Conservation (phyloP, 1,140 invertebrate genomes). For the Lanistes nyassanus region DNA sequence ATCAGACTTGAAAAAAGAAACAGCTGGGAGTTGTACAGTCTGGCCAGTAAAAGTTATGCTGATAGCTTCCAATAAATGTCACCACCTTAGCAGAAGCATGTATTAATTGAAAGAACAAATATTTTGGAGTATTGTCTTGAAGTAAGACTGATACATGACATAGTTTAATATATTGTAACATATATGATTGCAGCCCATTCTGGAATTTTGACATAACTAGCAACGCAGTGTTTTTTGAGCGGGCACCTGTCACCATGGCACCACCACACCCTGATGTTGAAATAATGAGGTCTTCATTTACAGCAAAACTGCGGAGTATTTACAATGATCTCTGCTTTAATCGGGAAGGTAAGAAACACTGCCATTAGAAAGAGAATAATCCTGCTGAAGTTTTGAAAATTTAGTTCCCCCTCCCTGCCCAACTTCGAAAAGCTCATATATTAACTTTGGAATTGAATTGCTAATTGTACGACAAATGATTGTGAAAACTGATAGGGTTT, state of each 20-base stretch:
- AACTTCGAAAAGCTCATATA: background rate
- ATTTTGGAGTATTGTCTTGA: background rate
- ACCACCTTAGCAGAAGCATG: background rate
- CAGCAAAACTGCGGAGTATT: constrained; percentile 85
- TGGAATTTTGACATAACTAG: constrained; percentile 95
- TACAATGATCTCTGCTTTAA: constrained; percentile 95
- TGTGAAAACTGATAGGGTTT: background rate
- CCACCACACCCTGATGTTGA: constrained; percentile 95
- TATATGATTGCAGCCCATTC: constrained; percentile 76
- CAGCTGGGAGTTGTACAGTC: background rate
- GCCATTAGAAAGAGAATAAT: too few species aligned
- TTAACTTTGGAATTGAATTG: background rate
- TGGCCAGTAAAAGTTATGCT: background rate
- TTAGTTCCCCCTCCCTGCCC: background rate
- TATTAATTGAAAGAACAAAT: background rate
- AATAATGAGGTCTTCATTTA: constrained; percentile 79
- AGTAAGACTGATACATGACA: background rate
- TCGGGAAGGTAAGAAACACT: constrained; percentile 82
- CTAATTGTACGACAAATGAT: background rate
- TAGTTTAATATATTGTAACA: background rate
- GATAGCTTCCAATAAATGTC: background rate
- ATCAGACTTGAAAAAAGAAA: background rate
- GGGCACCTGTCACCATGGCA: constrained; percentile 80
- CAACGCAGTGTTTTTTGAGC: constrained; percentile 93
- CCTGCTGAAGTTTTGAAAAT: too few species aligned